Evolutionary conservation across 92 coral and sea anemone species (phyloP).

Genomic region (Pocillopora meandrina): DNA sequence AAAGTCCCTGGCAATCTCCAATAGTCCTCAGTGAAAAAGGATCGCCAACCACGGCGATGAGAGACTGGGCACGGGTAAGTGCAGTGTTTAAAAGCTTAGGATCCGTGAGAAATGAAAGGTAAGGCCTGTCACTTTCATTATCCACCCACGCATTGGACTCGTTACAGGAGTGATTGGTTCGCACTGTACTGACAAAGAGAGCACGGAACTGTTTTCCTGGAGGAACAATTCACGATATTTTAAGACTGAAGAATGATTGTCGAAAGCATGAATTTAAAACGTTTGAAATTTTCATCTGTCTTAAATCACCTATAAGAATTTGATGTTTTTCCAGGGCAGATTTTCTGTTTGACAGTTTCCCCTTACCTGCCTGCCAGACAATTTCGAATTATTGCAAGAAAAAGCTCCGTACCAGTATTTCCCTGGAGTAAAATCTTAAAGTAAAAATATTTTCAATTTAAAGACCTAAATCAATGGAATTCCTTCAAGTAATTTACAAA

Average conservation of each 20-base stretch:
- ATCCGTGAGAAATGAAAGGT: constrained; percentile 48
- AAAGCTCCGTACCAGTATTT: too few species aligned
- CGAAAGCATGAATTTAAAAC: too few species aligned
- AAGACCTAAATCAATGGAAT: not conserved
- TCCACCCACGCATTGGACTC: not conserved
- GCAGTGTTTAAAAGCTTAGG: constrained; percentile 75
- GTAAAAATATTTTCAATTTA: not conserved
- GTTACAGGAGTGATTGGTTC: constrained; percentile 60
- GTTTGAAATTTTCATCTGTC: too few species aligned
- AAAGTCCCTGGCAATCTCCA: constrained; percentile 64
- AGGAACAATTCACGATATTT: not conserved
- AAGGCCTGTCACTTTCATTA: not conserved
- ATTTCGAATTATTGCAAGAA: too few species aligned
- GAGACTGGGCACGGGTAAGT: constrained; percentile 77
- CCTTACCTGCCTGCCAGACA: too few species aligned
- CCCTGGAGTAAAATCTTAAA: too few species aligned
- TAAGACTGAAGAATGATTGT: not conserved
- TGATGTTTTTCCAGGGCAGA: too few species aligned
- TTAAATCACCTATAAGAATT: too few species aligned
- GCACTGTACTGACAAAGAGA: constrained; percentile 77
- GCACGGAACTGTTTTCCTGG: constrained; percentile 76
- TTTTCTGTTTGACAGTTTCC: too few species aligned
- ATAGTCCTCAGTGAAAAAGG: constrained; percentile 71
- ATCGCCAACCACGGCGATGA: constrained; percentile 80
- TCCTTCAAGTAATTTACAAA: not conserved